Evolutionary conservation across 2,888 invertebrate species (phyloP), one percentile per base, ranked within the genome.

Genomic region (Hemaris fuciformis): DNA sequence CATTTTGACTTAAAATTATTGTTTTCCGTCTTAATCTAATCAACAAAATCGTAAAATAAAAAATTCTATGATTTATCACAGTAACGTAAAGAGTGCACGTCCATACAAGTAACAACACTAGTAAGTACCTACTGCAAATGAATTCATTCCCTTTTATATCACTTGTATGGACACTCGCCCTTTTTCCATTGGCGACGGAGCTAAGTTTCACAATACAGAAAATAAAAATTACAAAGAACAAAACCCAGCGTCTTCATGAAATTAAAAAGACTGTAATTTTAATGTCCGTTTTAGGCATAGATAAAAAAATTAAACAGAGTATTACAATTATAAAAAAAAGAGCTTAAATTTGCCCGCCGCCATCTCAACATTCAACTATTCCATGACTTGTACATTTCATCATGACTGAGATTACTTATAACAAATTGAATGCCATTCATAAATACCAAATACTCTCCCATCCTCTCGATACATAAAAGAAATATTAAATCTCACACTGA

Each of bases 1-100:
- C 18, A 43, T 43, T 34, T 18, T 53, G 31, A 3, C 18, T 18
- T 1, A 53, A 31, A 53, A 10, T 10, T 53, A 6, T 10, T 31
- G 18, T 25, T 18, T 53, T 27, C 27, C 27, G 8, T 53, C 53
- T 31, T 53, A 53, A 10, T 10, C 31, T 53, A 53, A n/a, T 10
- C 31, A 48, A 34, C 57, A 34, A 42, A 53, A 53, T 27, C 48
- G 27, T 27, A 23, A 46, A 46, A 20, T 27, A 23, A 46, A 46
- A 20, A 53, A 53, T 38, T 38, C 38, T 38, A 38, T 53, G 31
- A 27, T 34, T 25, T 42, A 42, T 46, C 62, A 46, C 34, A 58
- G 57, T 41, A 56, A 57, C 60, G 58, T 53, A 53, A 53, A 53
- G 53, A 31, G 53, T 31, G 31, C 8, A 31, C 57, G 69, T 20